Evolutionary conservation across 2,113 vertebrate species (phyloP), one percentile per base, ranked within the genome.

Genomic region (Dicrurus megarhynchus): DNA sequence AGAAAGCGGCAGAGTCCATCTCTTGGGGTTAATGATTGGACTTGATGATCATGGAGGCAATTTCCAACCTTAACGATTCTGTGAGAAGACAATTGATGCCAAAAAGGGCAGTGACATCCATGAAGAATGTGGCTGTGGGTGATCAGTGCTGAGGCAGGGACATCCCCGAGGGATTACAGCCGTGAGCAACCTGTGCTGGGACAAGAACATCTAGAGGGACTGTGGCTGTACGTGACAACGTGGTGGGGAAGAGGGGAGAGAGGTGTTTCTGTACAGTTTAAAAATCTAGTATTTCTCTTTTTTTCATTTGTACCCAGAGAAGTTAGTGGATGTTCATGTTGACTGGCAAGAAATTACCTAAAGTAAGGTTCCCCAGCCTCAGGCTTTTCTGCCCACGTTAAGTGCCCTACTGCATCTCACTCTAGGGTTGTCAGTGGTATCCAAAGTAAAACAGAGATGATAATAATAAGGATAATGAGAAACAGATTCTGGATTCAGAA

Each of bases 181-280:
- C 4, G 0, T 13, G 30, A 59, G 13, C 17, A 35, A 47, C 3
- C 13, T 5, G 10, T 32, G 22, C 12, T 1, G 2, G 17, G 13
- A 20, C 26, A 87, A 26, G n/a, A 49, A 41, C 20, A 27, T 18
- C 35, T 20, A 26, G 46, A 69, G 22, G 15, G 15, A 57, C 21
- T 26, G 23, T 13, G 7, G 15, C 32, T 83, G 22, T 41, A n/a
- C 33, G 16, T 74, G 30, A 26, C 32, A 57, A 30, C 6, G 32
- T 33, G 11, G 2, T 49, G 12, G 16, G 27, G 30, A 61, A 63
- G 5, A 19, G 7, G 12, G 4, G 22, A 83, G 13, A 60, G 1
- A 59, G 19, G 18, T 50, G 6, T 17, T 93, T 68, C 69, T 21
- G 3, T 5, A n/a, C 0, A 2, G 4, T 84, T 78, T 13, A 56